phyloP scores from a whole-genome alignment of 2,797 vertebrate species.

The Pangasius djambal region DNA sequence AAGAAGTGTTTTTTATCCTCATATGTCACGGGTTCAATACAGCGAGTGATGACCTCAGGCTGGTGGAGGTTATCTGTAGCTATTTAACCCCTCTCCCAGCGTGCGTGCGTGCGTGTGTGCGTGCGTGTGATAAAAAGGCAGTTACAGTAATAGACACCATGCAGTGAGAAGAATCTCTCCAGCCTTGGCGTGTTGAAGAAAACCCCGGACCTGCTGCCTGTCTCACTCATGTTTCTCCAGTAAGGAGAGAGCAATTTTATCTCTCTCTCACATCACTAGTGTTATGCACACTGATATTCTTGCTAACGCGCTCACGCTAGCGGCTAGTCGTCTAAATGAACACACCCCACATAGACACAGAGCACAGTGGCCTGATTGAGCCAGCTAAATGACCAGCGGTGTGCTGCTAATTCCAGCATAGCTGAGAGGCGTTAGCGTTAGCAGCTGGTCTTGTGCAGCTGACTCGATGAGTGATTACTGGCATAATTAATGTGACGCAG shows the following conservation, averaged over 20 bases:
- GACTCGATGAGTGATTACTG: constrained; percentile 56
- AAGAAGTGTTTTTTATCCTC: constrained; percentile 4
- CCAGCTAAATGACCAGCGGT: constrained; percentile 34
- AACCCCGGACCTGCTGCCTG: background rate
- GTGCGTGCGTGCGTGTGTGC: background rate
- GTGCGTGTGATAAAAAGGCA: constrained; percentile 13
- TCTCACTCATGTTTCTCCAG: background rate
- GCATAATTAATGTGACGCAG: constrained; percentile 63
- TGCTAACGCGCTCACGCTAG: background rate
- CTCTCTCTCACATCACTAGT: background rate
- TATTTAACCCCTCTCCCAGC: constrained; percentile 34
- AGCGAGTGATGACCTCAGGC: constrained; percentile 31
- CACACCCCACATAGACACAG: background rate
- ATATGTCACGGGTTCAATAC: constrained; percentile 44
- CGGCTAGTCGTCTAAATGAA: background rate
- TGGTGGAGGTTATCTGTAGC: constrained; percentile 20
- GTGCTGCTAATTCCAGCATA: constrained; percentile 10
- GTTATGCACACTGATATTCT: constrained; percentile 2
- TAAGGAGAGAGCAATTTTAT: background rate
- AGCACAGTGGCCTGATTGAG: background rate
- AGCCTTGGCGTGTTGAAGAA: background rate
- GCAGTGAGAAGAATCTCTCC: background rate
- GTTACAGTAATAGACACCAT: constrained; percentile 21
- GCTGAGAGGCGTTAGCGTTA: constrained; percentile 21
- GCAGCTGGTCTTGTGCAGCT: constrained; percentile 34